These are phyloP conservation scores for Tenodera sinensis DNA, from an alignment of 2,888 invertebrate genomes.

Conservation along the genomic window DNA sequence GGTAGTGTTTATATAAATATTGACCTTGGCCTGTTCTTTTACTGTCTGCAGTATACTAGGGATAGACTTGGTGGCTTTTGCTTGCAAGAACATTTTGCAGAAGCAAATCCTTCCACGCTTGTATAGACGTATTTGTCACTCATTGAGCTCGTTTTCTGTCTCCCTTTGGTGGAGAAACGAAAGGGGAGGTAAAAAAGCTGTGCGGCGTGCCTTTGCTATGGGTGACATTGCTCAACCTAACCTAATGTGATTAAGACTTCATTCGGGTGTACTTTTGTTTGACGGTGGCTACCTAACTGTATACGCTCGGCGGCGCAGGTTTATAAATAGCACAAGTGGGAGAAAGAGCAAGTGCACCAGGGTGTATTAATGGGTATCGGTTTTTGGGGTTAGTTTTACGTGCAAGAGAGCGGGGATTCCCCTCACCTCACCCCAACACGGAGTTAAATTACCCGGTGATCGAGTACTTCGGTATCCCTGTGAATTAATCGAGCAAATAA, in stretches of 20 bases:
- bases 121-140: background rate
- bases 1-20: too few species aligned
- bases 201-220: background rate
- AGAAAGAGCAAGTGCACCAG: background rate
- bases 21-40: too few species aligned
- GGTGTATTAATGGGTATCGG: constrained; percentile 9
- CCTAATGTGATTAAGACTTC: background rate
- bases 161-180: background rate
- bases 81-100: background rate
- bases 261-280: background rate
- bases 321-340: constrained; percentile 6
- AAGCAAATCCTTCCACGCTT: background rate
- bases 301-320: background rate
- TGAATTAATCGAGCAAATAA: constrained; percentile 31
- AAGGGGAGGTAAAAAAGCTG: background rate
- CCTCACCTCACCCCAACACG: background rate
- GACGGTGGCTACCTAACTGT: background rate
- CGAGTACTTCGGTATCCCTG: constrained; percentile 25
- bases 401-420: constrained; percentile 1
- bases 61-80: too few species aligned
- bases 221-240: background rate
- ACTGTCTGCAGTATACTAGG: too few species aligned
- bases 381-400: constrained; percentile 7
- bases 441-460: constrained; percentile 27
- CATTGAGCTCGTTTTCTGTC: background rate